Base-by-base conservation (phyloP, 2,797 vertebrate species). In the Catamblyrhynchus diadema region DNA sequence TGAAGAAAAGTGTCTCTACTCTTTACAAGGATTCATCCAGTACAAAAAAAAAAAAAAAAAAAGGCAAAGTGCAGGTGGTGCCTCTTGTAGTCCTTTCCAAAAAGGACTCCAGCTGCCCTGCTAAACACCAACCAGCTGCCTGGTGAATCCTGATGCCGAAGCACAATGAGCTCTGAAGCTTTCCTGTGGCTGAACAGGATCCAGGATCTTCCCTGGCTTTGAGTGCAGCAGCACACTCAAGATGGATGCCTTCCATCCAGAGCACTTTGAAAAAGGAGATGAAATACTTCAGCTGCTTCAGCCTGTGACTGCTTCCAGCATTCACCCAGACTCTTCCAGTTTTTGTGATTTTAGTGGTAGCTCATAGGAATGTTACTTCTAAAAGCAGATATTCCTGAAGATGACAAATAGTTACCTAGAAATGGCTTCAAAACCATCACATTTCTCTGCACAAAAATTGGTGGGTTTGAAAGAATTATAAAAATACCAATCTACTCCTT, bases 161-260 rank as follows among this genome's bases (percentile, higher is more conserved):
- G 72, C 48, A 86, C 53, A 74, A 16, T 50, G 56, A 1, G 5
- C 67, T 90, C 67, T 77, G 44, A 60, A 88, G 82, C 72, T 65
- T 74, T 81, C 23, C 27, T 57, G 64, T 65, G 48, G 33, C 90
- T 91, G 72, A 93, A 71, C 69, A 71, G 80, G 32, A 81, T 90
- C 94, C 85, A 59, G 42, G 48, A 42, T 94, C 90, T 91, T 80
- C 57, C 42, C 48, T 90, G 82, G 64, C 82, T 70, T 87, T 59
- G 47, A 85, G 78, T 70, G 71, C 15, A 5, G 60, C 17, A 4
- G 78, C 71, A 62, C 81, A 60, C 51, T 93, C 3, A 30, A 80
- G 72, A 88, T 93, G 77, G 88, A 87, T 89, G 48, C 91, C 51
- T 86, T 92, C 92, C 60, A 73, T 60, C 67, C 65, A 61, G 79